These are phyloP conservation scores for Burhinus oedicnemus DNA, from an alignment of 2,113 vertebrate species.

Conservation along the genomic window DNA sequence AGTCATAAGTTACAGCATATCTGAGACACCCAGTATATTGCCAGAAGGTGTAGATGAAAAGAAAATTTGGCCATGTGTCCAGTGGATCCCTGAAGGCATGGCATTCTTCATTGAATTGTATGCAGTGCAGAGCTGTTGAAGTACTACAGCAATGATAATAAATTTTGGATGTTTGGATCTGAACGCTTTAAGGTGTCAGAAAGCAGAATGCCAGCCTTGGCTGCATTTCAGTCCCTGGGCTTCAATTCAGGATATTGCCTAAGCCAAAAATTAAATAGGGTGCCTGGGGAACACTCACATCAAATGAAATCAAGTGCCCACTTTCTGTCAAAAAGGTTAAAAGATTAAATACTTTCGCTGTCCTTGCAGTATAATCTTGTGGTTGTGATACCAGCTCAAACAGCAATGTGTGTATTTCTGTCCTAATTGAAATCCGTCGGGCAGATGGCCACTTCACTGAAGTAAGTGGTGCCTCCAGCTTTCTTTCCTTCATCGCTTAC, in stretches of 20 bases:
- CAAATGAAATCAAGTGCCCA: background rate
- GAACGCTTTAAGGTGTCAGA: constrained; percentile 20
- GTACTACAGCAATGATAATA: background rate
- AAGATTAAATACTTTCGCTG: background rate
- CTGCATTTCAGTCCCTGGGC: constrained; percentile 9
- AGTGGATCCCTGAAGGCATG: background rate
- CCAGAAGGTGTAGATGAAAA: background rate
- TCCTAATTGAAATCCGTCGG: background rate
- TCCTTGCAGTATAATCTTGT: background rate
- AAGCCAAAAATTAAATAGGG: constrained; percentile 19
- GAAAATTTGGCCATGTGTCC: background rate
- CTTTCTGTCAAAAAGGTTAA: background rate
- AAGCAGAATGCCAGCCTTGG: background rate
- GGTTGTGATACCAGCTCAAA: background rate
- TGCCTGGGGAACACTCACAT: background rate
- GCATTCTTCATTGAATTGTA: background rate
- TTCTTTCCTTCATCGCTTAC: background rate
- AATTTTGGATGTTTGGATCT: constrained; percentile 2
- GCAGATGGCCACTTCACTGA: background rate
- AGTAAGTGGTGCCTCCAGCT: background rate
- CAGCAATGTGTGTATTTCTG: background rate
- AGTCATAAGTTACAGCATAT: background rate
- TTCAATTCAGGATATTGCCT: background rate
- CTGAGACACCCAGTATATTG: background rate
- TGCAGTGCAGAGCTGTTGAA: background rate